These are phyloP conservation scores for Plecotus auritus DNA, from an alignment of 2,113 vertebrate species.

Conservation along the genomic window DNA sequence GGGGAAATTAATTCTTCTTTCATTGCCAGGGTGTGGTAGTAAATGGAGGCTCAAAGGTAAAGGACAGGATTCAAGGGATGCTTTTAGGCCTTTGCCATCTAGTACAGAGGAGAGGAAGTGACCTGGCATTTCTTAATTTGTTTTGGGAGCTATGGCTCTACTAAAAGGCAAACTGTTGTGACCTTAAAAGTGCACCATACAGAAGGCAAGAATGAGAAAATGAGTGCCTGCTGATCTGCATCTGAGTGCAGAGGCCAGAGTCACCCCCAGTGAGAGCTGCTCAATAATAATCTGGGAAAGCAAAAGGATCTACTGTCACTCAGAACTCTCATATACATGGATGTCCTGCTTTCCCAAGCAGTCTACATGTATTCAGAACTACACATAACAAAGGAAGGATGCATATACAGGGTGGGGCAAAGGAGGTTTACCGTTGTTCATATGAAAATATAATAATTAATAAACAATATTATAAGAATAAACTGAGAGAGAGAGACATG, in stretches of 20 bases:
- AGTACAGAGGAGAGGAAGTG: background rate
- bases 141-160: background rate
- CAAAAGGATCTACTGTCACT: background rate
- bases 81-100: background rate
- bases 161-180: background rate
- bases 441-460: background rate
- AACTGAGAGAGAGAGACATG: background rate
- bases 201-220: background rate
- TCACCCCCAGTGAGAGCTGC: background rate
- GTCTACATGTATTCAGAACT: background rate
- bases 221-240: background rate
- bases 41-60: background rate
- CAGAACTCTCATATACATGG: background rate
- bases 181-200: background rate
- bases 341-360: background rate
- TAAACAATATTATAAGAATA: background rate
- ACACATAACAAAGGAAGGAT: background rate
- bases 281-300: background rate
- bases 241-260: background rate
- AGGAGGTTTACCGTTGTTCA: background rate
- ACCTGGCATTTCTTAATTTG: background rate
- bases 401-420: background rate
- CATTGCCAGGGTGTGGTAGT: background rate
- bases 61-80: background rate
- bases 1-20: background rate